Base-by-base conservation (phyloP, 1,140 invertebrate species). In the Drosophila teissieri region DNA sequence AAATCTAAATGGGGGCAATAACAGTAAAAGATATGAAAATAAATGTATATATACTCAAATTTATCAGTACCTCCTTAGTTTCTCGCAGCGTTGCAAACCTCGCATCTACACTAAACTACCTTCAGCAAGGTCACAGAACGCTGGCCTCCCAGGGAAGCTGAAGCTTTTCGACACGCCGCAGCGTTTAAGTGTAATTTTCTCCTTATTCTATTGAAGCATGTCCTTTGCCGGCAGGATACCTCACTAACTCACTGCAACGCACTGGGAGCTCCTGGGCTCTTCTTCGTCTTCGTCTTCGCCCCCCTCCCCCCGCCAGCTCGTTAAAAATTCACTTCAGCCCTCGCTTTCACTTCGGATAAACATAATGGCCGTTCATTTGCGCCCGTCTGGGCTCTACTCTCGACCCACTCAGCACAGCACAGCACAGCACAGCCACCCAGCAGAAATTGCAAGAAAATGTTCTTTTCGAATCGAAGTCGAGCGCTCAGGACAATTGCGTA, bases 111-210 rank as follows among this genome's bases (percentile, higher is more conserved):
- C 39, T 37, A n/a, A 7, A 22, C 36, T 44, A 52, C 36, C 56
- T 22, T 46, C n/a, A 19, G 17, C 4, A 49, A 15, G 37, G 15
- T 22, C 19, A 51, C 11, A 45, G 42, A 70, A 46, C 54, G 49
- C 55, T 76, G 74, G 55, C 63, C 73, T 67, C 39, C 51, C 36
- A 14, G 19, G 17, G 39, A 36, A 39, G 24, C 24, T 12, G 1
- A 22, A 45, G 68, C 63, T 78, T 78, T 74, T 64, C 79, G 68
- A 88, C 84, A 88, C 83, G 80, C 67, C 77, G 62, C 84, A 89
- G 24, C 84, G 84, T 89, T 89, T 89, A 89, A 89, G 84, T 89
- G 77, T 89, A 89, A 89, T 89, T 89, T 89, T 89, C 84, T 89
- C 75, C 84, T 89, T 89, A 89, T 84, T 89, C 80, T 72, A 89